Evolutionary conservation across 2,797 vertebrate genomes (phyloP).

Genomic region (Falco novaeseelandiae): DNA sequence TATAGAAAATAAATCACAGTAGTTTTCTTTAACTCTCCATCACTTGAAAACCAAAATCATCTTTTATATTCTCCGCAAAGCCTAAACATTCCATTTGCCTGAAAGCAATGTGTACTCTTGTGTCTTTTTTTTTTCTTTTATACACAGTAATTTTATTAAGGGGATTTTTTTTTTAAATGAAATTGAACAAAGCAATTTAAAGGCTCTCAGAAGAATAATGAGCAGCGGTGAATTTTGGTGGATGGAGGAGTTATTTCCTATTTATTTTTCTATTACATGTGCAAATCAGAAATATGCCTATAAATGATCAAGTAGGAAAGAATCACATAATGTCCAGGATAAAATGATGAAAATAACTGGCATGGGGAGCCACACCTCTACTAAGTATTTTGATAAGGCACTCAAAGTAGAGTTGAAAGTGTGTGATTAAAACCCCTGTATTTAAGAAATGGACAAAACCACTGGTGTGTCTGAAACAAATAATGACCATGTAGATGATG

Average conservation of each 20-base stretch:
- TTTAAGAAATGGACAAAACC: neutral
- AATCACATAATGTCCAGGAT: neutral
- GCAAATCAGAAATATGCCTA: neutral
- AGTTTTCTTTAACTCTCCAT: neutral
- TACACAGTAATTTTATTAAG: conserved; percentile 36
- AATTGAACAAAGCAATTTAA: conserved; percentile 47
- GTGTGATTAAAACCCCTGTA: neutral
- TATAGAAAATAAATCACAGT: neutral
- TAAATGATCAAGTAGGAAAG: neutral
- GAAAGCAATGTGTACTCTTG: neutral
- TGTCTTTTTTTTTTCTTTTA: neutral
- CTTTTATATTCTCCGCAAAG: neutral
- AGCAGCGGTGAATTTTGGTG: neutral
- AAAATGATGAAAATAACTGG: neutral
- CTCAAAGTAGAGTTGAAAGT: neutral
- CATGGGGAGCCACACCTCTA: neutral
- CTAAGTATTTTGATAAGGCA: neutral
- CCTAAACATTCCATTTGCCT: neutral
- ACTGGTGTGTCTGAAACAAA: neutral
- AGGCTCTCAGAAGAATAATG: conserved; percentile 40
- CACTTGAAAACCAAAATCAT: neutral
- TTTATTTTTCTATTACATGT: conserved; percentile 30
- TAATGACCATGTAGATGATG: neutral
- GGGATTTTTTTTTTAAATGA: conserved; percentile 39
- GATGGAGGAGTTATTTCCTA: conserved; percentile 9